phyloP scores from a whole-genome alignment of 1,140 invertebrate species.

The Pomacea maculata region DNA sequence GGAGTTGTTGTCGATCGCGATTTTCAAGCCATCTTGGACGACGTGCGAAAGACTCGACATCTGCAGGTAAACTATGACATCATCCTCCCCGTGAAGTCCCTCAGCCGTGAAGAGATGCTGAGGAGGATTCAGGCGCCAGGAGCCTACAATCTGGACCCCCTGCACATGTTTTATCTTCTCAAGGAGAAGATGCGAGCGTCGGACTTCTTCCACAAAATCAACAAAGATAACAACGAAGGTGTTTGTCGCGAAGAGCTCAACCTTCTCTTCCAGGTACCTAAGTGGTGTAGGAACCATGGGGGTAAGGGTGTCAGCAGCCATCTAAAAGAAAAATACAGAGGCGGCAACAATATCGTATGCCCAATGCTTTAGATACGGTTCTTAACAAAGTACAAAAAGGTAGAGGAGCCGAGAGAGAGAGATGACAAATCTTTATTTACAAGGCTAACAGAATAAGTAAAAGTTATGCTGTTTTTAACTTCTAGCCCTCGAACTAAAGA shows the following conservation, averaged over 20 bases:
- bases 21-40: constrained; percentile 35
- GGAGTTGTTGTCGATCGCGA: constrained; percentile 45
- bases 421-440: no score
- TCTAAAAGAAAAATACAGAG: no score
- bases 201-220: constrained; percentile 53
- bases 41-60: constrained; percentile 25
- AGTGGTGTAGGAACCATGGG: no score
- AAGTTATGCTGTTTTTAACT: no score
- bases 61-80: constrained; percentile 42
- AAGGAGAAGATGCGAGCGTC: constrained; percentile 47
- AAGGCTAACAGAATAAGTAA: no score
- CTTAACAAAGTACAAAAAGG: no score
- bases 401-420: no score
- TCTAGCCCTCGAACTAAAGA: no score
- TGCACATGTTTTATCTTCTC: constrained; percentile 44
- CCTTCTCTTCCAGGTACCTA: constrained; percentile 36
- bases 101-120: constrained; percentile 40
- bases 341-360: no score
- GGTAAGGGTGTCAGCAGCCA: no score
- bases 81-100: constrained; percentile 39
- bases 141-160: constrained; percentile 45
- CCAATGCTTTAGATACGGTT: no score
- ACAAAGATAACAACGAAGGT: constrained; percentile 47
- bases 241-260: constrained; percentile 40
- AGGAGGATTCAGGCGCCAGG: constrained; percentile 32